Evolutionary conservation across 1,140 invertebrate genomes (phyloP).

Genomic region (Amyelois transitella): DNA sequence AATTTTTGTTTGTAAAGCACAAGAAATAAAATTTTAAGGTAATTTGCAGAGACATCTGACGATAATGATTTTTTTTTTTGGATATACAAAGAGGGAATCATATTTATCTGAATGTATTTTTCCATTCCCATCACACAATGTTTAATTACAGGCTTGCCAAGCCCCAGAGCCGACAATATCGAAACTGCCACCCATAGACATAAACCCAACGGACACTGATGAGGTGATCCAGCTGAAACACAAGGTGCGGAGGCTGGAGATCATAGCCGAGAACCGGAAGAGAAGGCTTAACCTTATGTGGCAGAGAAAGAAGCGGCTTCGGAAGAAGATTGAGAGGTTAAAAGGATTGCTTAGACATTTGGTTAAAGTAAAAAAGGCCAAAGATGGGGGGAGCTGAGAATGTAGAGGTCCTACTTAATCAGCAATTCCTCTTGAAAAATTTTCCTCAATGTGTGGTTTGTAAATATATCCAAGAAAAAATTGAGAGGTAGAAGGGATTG

Average conservation of each 20-base stretch:
- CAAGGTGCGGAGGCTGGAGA: conserved; percentile 42
- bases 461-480: no score
- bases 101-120: no score
- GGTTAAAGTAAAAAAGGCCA: conserved; percentile 31
- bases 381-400: conserved; percentile 1
- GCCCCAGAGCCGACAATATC: conserved; percentile 38
- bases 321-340: conserved; percentile 38
- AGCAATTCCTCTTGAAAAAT: no score
- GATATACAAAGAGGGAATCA: no score
- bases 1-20: no score
- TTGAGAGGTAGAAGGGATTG: no score
- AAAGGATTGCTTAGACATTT: conserved; percentile 42
- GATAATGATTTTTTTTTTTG: no score
- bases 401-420: neutral
- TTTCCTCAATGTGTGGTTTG: no score
- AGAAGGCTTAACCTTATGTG: conserved; percentile 35
- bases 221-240: conserved; percentile 47
- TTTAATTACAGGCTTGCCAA: conserved; percentile 44
- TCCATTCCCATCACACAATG: no score
- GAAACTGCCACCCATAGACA: conserved; percentile 25
- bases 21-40: no score
- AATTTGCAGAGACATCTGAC: no score
- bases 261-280: conserved; percentile 43
- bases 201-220: conserved; percentile 33
- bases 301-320: conserved; percentile 29